Evolutionary conservation across 2,797 vertebrate species (phyloP), one percentile per base, ranked within the genome.

Genomic region (Moxostoma hubbsi): DNA sequence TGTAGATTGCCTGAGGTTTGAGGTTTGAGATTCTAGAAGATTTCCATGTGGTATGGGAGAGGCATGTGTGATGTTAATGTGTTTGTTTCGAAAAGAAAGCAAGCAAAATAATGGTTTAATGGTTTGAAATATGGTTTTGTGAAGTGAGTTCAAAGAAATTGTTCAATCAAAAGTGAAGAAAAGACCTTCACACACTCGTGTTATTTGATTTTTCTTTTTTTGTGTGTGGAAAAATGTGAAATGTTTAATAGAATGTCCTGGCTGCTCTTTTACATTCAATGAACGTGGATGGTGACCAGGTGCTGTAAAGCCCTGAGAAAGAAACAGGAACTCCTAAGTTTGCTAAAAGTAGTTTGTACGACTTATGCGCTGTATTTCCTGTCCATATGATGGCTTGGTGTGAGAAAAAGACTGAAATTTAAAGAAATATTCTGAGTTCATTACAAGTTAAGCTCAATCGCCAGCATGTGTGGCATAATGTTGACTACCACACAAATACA

Each of bases 1-100:
- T 80, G 73, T 77, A 72, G 77, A 84, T 84, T 78, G 80, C 77
- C 65, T 75, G 72, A 71, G 49, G 58, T 69, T n/a, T 75, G 72
- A 71, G 49, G 58, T 69, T n/a, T 53, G 65, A 47, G 59, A 43
- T 6, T 45, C 61, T 36, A 7, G 61, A 63, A 24, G 63, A 6
- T 11, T n/a, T 66, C 45, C n/a, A 11, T 53, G 72, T 16, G 6
- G 9, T 16, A 5, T 47, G 9, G 0, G 46, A 15, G 65, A 61
- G 9, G 65, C 7, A 11, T 36, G 62, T 1, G 18, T 36, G 59
- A 36, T 1, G 51, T 12, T 12, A 15, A 6, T 18, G 57, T 15
- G 6, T 7, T 59, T 2, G 69, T 72, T 15, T n/a, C 6, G 46
- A 10, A 15, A 11, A 43, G 6, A 45, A 51, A 53, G 7, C 62